These are phyloP conservation scores for Drosophila yakuba DNA, from an alignment of 1,140 invertebrate species.

Conservation along the genomic window DNA sequence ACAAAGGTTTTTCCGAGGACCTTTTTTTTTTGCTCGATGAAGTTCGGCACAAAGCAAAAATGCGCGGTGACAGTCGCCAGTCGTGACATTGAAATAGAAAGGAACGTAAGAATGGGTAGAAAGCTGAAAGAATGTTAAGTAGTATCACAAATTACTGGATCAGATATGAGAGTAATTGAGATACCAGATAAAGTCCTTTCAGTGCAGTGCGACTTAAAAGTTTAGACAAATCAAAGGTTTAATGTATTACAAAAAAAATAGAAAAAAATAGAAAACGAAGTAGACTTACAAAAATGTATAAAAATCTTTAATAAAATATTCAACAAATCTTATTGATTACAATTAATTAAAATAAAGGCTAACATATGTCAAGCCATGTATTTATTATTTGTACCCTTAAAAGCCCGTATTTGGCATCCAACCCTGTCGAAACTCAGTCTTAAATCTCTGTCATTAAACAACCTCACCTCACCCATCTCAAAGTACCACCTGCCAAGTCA, in stretches of 20 bases:
- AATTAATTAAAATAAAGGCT: too few species aligned
- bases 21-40: constrained; percentile 44
- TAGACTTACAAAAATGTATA: too few species aligned
- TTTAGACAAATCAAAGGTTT: too few species aligned
- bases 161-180: constrained; percentile 18
- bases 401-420: neutral
- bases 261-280: too few species aligned
- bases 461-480: constrained; percentile 3
- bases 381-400: neutral
- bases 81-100: constrained; percentile 67
- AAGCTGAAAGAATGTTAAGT: constrained; percentile 36
- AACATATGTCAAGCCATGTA: too few species aligned
- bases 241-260: too few species aligned
- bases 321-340: too few species aligned
- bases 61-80: constrained; percentile 74
- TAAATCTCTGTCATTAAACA: constrained; percentile 42
- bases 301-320: too few species aligned
- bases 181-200: neutral
- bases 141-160: constrained; percentile 24
- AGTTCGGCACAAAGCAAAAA: constrained; percentile 79
- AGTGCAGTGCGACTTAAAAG: neutral
- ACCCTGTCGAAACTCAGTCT: neutral
- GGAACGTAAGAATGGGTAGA: constrained; percentile 22
- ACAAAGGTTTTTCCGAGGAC: constrained; percentile 8
- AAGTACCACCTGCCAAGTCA: constrained; percentile 27